These are phyloP conservation scores for Tauraco hartlaubi DNA, from an alignment of 2,797 vertebrate species.

Conservation along the genomic window DNA sequence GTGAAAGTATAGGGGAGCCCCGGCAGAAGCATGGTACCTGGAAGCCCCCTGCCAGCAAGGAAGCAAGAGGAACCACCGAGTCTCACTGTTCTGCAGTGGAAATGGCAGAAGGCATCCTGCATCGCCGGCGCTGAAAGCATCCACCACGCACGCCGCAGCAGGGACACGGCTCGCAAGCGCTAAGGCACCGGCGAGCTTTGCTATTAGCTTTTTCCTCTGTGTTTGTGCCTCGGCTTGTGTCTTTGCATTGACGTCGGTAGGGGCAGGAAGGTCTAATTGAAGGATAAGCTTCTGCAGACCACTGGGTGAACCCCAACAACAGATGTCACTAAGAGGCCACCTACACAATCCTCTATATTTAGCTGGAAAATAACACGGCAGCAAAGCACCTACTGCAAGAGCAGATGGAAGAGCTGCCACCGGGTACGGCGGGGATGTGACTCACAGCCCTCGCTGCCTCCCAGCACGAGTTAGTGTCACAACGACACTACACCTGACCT, in stretches of 20 bases:
- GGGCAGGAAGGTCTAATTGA: not conserved
- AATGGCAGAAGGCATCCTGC: not conserved
- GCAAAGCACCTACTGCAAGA: not conserved
- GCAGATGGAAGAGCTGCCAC: not conserved
- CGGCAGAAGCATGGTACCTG: fast-evolving
- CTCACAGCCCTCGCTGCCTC: not conserved
- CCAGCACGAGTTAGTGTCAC: not conserved
- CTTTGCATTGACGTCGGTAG: not conserved
- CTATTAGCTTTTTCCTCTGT: not conserved
- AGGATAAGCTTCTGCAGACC: not conserved
- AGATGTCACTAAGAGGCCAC: not conserved
- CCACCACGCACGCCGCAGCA: fast-evolving
- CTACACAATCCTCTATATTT: not conserved
- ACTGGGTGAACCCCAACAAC: not conserved
- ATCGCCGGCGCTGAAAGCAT: not conserved
- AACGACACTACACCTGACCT: fast-evolving
- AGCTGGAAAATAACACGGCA: not conserved
- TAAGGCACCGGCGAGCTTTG: not conserved
- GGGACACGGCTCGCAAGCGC: fast-evolving
- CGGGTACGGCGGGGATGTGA: fast-evolving
- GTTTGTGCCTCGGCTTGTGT: not conserved
- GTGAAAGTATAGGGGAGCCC: fast-evolving
- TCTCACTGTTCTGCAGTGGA: not conserved
- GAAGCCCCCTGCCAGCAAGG: not conserved
- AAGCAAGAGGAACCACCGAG: not conserved